Evolutionary conservation across 2,113 vertebrate species (phyloP).

Genomic region (Opisthocomus hoazin): DNA sequence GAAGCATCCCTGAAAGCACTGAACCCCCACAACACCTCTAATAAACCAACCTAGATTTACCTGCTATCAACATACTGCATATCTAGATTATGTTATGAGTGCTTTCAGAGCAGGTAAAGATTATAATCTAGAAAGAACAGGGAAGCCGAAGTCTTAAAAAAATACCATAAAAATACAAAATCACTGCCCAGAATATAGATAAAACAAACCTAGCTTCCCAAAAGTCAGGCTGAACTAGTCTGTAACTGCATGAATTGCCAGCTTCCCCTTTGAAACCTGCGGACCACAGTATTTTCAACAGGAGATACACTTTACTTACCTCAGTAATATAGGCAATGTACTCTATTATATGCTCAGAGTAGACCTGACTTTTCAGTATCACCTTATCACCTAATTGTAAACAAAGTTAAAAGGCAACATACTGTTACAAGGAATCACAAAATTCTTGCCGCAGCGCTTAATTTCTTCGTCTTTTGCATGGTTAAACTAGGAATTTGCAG

Average conservation of each 20-base stretch:
- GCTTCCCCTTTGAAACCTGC: not conserved
- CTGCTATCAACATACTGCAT: not conserved
- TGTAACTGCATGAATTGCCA: not conserved
- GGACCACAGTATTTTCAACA: not conserved
- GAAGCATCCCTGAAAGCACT: not conserved
- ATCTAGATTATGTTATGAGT: not conserved
- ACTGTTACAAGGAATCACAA: not conserved
- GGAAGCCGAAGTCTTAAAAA: not conserved
- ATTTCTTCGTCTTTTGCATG: not conserved
- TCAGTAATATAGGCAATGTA: constrained; percentile 78
- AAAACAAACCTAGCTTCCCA: not conserved
- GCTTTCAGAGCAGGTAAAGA: not conserved
- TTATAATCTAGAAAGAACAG: not conserved
- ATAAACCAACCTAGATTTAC: not conserved
- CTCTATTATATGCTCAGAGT: constrained; percentile 68
- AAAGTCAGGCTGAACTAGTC: not conserved
- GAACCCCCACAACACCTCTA: not conserved
- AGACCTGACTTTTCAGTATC: constrained; percentile 78
- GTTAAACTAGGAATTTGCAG: not conserved
- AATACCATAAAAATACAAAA: not conserved
- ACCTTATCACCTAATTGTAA: constrained; percentile 82
- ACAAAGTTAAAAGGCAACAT: not conserved
- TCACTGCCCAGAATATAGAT: not conserved
- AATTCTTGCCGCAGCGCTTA: not conserved
- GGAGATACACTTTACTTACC: constrained; percentile 65